Percentiles rank a stretch among this genome's conserved stretches.
phyloP scores from a whole-genome alignment of 2,797 vertebrate genomes.

The Ataeniobius toweri region DNA sequence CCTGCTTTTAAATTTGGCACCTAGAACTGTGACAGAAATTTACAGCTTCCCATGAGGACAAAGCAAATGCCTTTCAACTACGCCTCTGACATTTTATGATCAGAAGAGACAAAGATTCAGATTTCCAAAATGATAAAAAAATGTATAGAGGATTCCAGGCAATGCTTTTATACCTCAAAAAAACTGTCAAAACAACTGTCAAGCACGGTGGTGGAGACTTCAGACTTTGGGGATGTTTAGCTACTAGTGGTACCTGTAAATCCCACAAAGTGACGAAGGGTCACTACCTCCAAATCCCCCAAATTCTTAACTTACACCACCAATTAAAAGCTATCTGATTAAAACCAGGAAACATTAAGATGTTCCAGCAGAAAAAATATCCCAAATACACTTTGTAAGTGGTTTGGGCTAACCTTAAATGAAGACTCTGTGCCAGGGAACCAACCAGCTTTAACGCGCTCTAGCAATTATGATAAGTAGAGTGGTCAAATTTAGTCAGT shows the following conservation, averaged over 20 bases:
- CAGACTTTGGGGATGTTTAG: not conserved
- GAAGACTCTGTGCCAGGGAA: too few relatives aligned
- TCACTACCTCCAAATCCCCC: not conserved
- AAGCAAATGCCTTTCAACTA: not conserved
- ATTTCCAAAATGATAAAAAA: not conserved
- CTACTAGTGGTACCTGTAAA: conserved; percentile 21
- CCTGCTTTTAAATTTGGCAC: not conserved
- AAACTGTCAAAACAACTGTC: not conserved
- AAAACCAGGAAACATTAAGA: not conserved
- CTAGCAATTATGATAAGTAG: not conserved
- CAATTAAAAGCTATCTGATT: not conserved
- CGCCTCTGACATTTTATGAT: not conserved
- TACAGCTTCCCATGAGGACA: not conserved
- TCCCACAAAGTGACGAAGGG: not conserved
- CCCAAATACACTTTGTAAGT: not conserved
- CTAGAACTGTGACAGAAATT: not conserved
- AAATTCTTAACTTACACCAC: not conserved
- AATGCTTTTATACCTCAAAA: not conserved
- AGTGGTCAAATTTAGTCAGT: not conserved
- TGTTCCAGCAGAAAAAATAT: not conserved
- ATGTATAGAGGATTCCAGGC: not conserved
- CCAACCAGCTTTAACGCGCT: not conserved
- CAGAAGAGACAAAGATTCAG: not conserved
- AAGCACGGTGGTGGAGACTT: not conserved
- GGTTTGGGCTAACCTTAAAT: not conserved